Evolutionary conservation across 1,140 invertebrate genomes (phyloP).

Genomic region (Epicauta chinensis): DNA sequence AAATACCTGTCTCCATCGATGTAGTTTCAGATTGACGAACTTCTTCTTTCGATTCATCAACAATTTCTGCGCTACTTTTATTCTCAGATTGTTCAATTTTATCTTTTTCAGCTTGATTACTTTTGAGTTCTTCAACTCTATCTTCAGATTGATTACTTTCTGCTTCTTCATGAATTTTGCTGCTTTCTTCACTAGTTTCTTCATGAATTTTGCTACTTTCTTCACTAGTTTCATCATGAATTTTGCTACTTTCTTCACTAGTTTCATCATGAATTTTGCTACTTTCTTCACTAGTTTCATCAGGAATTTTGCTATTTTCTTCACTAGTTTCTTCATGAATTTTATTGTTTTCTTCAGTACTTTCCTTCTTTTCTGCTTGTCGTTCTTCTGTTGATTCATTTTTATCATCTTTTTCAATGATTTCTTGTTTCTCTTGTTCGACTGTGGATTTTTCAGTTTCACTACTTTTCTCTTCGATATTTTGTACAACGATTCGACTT

Average conservation of each 20-base stretch:
- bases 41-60: no score
- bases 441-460: slow-evolving; percentile 4
- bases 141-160: slow-evolving; percentile 6
- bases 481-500: neutral
- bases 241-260: no score
- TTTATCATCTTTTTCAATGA: slow-evolving; percentile 5
- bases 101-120: slow-evolving; percentile 11
- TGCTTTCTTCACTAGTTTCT: no score
- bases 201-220: slow-evolving; percentile 1
- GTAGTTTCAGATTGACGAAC: no score
- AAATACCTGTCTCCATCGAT: no score
- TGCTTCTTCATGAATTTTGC: no score
- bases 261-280: neutral
- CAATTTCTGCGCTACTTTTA: no score
- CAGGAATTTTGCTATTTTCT: no score
- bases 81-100: neutral
- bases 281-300: slow-evolving; percentile 9
- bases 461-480: neutral
- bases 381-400: slow-evolving; percentile 1
- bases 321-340: neutral
- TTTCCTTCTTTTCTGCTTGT: slow-evolving; percentile 7
- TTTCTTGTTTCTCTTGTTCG: no score
- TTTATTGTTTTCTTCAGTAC: slow-evolving; percentile 9
- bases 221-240: slow-evolving; percentile 10
- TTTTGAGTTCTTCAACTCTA: slow-evolving; percentile 14